A percentile compares a stretch with the other conserved stretches of the same genome.
phyloP scores from a whole-genome alignment of 2,888 invertebrate genomes.

The Pheosia tremula region DNA sequence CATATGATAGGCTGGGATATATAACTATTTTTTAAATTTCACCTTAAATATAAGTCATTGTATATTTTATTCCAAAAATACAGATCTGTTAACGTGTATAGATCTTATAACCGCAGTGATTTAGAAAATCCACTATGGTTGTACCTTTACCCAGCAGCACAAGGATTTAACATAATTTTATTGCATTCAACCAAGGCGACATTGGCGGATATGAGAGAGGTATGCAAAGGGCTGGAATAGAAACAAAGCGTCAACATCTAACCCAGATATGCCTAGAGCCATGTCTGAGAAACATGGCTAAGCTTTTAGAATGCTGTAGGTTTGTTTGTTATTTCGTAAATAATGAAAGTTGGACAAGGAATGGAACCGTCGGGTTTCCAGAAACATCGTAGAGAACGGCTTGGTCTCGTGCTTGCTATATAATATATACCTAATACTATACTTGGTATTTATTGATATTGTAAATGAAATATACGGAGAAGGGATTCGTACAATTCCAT shows the following conservation, averaged over 20 bases:
- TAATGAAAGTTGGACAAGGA: no score
- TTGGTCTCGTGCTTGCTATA: no score
- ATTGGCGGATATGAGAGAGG: conserved; percentile 43
- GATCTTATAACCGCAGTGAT: conserved; percentile 5
- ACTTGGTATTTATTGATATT: no score
- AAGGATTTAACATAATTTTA: conserved; percentile 44
- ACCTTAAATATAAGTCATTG: no score
- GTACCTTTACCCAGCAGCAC: conserved; percentile 39
- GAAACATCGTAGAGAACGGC: no score
- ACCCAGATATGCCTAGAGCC: conserved; percentile 1
- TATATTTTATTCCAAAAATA: no score
- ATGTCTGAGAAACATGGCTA: neutral
- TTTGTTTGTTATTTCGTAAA: neutral
- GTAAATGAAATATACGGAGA: no score
- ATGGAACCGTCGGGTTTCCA: no score
- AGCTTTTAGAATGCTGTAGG: neutral
- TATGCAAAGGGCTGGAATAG: conserved; percentile 36
- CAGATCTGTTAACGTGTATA: neutral
- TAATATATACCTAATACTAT: no score
- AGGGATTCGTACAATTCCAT: no score
- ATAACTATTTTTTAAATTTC: no score
- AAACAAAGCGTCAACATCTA: conserved; percentile 9
- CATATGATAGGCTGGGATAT: no score
- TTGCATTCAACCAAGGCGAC: conserved; percentile 50
- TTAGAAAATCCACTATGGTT: conserved; percentile 18